A percentile compares a stretch with the other conserved stretches of the same genome.
Evolutionary conservation across 1,140 invertebrate genomes (phyloP).

Genomic region (Temnothorax curvispinosus): DNA sequence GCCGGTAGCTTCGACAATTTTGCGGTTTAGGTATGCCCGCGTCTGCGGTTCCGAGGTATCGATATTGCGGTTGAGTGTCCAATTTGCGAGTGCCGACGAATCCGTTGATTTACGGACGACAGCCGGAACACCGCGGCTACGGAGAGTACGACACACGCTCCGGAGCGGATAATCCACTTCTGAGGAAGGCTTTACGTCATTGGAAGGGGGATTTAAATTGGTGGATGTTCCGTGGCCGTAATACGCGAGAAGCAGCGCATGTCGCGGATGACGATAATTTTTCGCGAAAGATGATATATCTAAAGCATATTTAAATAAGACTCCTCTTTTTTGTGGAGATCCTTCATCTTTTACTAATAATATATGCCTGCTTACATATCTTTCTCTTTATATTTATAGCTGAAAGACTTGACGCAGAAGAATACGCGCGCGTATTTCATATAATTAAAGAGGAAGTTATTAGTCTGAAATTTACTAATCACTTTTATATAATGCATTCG

Average conservation of each 20-base stretch:
- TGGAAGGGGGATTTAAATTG: constrained; percentile 43
- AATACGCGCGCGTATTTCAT: background rate
- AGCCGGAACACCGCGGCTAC: background rate
- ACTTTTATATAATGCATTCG: background rate
- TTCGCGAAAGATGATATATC: constrained; percentile 1
- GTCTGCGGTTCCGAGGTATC: constrained; percentile 44
- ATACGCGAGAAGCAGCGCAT: constrained; percentile 1
- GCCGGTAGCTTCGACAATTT: constrained; percentile 64
- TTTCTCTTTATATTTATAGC: background rate
- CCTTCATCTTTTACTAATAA: background rate
- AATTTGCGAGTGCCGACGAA: constrained; percentile 69
- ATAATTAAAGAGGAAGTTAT: constrained; percentile 5
- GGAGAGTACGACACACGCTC: background rate
- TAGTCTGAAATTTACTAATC: constrained; percentile 13
- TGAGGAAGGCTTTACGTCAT: constrained; percentile 38
- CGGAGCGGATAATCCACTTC: constrained; percentile 59
- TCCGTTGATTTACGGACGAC: constrained; percentile 67
- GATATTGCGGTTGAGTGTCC: constrained; percentile 70
- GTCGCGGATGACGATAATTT: background rate
- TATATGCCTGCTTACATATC: background rate
- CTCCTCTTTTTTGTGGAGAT: background rate
- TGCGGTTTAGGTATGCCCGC: constrained; percentile 10
- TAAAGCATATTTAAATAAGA: background rate
- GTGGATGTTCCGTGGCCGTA: constrained; percentile 8
- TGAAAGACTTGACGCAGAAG: background rate